Evolutionary conservation across 1,140 invertebrate species (phyloP).

Genomic region (Drosophila tsacasi): DNA sequence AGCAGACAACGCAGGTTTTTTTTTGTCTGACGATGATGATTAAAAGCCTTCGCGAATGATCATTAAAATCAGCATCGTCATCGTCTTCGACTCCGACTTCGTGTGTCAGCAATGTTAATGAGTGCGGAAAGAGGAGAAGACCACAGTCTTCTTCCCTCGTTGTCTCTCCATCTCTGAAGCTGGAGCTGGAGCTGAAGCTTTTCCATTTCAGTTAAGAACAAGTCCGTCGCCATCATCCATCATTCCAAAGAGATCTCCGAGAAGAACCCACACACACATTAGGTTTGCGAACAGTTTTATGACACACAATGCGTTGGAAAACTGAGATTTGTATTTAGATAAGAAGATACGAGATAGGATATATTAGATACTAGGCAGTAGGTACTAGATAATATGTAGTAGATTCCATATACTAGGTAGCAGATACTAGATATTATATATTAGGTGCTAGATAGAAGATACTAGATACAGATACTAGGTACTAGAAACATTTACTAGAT

Average conservation of each 20-base stretch:
- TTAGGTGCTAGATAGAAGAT: not conserved
- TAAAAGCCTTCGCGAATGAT: constrained; percentile 21
- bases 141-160: not conserved
- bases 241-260: not conserved
- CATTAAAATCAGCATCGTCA: constrained; percentile 1
- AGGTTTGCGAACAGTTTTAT: not conserved
- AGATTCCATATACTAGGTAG: not conserved
- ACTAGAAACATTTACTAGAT: too few species aligned
- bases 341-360: not conserved
- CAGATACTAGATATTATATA: not conserved
- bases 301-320: not conserved
- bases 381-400: not conserved
- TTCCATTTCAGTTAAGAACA: constrained; percentile 12
- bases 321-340: not conserved
- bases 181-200: not conserved
- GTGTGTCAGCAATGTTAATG: constrained; percentile 15
- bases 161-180: not conserved
- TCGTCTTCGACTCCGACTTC: not conserved
- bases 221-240: constrained; percentile 8
- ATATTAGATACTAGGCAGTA: not conserved
- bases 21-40: constrained; percentile 5
- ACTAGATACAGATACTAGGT: not conserved
- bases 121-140: constrained; percentile 13
- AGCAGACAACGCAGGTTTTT: constrained; percentile 52
- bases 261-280: not conserved